A percentile compares a stretch with the other conserved stretches of the same genome.
Conservation (phyloP, 2,797 vertebrate species). For the Cynodonichthys magdalenae region DNA sequence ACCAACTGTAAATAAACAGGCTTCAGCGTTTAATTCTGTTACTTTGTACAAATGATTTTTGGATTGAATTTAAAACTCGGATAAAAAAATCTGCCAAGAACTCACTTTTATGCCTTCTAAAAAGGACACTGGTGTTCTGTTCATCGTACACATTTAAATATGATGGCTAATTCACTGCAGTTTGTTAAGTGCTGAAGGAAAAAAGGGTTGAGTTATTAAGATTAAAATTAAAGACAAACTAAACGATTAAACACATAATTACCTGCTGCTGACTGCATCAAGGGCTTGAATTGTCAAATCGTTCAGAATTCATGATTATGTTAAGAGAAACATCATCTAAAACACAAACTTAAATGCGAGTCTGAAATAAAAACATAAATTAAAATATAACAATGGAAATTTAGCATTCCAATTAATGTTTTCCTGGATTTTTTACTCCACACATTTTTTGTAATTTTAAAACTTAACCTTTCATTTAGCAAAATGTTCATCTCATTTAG, state of each 20-base stretch:
- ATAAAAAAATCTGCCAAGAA: conserved; percentile 39
- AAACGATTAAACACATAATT: conserved; percentile 76
- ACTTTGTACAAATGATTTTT: conserved; percentile 51
- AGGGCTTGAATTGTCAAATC: conserved; percentile 70
- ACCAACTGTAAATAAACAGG: conserved; percentile 55
- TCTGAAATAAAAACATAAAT: not conserved
- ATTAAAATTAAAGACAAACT: conserved; percentile 71
- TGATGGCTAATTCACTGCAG: conserved; percentile 63
- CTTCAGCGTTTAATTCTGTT: conserved; percentile 32
- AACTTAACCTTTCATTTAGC: too few species aligned
- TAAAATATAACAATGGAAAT: too few species aligned
- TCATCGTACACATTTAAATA: conserved; percentile 66
- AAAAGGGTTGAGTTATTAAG: conserved; percentile 70
- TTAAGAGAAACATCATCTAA: conserved; percentile 42
- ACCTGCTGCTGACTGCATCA: conserved; percentile 65
- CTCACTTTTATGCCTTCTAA: conserved; percentile 45
- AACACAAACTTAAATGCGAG: conserved; percentile 21
- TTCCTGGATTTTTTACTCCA: too few species aligned
- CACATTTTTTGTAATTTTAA: too few species aligned
- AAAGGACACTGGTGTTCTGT: conserved; percentile 71
- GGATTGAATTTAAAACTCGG: conserved; percentile 36
- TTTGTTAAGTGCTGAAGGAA: conserved; percentile 59
- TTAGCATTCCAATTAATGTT: too few species aligned
- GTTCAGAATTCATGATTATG: conserved; percentile 53
- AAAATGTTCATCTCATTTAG: too few species aligned